Conservation (phyloP, 1,140 invertebrate genomes). For the Tetramorium simillimum region DNA sequence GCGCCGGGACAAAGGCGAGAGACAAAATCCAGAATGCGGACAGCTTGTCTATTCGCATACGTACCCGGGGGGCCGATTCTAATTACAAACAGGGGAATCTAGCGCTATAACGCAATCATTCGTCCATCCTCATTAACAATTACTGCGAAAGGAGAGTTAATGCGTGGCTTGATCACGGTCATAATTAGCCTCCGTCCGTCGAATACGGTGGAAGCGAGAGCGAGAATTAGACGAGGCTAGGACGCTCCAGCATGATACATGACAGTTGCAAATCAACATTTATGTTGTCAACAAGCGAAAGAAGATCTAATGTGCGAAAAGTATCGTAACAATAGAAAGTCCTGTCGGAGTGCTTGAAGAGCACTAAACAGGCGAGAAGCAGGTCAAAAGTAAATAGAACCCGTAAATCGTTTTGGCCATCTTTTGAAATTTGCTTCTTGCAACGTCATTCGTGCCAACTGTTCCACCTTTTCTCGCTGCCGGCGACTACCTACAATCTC, state of each 20-base stretch:
- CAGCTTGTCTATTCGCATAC: conserved; percentile 31
- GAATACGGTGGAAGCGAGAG: background rate
- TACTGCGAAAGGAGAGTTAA: conserved; percentile 76
- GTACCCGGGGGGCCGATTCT: conserved; percentile 56
- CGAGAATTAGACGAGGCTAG: background rate
- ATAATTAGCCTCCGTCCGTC: conserved; percentile 76
- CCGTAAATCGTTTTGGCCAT: background rate
- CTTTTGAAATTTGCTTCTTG: background rate
- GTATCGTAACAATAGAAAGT: background rate
- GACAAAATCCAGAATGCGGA: conserved; percentile 47
- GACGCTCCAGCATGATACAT: background rate
- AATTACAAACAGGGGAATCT: conserved; percentile 70
- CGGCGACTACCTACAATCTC: conserved; percentile 15
- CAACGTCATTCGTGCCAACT: background rate
- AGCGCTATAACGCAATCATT: conserved; percentile 73
- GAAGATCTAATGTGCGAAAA: background rate
- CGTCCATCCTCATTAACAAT: conserved; percentile 78
- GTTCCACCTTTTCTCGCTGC: conserved; percentile 12
- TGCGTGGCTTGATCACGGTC: conserved; percentile 72
- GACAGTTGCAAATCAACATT: background rate
- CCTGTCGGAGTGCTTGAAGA: background rate
- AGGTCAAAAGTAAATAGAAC: background rate
- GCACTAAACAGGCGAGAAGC: background rate
- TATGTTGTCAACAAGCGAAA: background rate
- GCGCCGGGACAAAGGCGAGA: conserved; percentile 55